Base-by-base conservation (phyloP, 2,797 vertebrate genomes). In the Astyanax mexicanus region DNA sequence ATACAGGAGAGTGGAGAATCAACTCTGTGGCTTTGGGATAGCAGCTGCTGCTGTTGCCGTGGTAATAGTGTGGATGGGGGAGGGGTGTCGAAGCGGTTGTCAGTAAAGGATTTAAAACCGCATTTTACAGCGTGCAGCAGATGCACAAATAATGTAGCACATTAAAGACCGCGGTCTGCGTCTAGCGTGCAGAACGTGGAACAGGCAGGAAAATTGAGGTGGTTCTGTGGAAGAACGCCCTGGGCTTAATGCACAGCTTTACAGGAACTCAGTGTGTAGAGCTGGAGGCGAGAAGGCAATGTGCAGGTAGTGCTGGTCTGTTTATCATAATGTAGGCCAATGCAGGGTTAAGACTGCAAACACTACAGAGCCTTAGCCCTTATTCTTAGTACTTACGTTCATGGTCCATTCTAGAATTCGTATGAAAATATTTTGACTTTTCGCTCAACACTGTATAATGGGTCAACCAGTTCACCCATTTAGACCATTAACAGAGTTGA, bases 71-170 rank as follows among this genome's bases (percentile, higher is more conserved):
- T 55, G 72, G 40, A 58, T 23, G 11, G 69, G 64, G 42, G 80
- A 68, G 38, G 51, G 64, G 61, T 66, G 35, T 55, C 9, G 55
- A 52, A 32, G n/a, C 44, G 49, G 72, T 77, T 72, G 68, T 78
- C 76, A 65, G 61, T 42, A 60, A 64, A 69, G 51, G 66, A 74
- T 75, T 73, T 80, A 77, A 80, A 78, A 73, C 25, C 35, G 66
- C 42, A 35, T 62, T 74, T 80, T 75, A 78, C 68, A 54, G 58
- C 58, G 45, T 61, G 32, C 12, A 75, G 72, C 81, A 80, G 81
- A 83, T 80, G 62, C 23, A 72, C 51, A 54, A 69, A 79, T 79
- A 75, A 77, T 77, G 54, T 74, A 13, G 49, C 38, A 21, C 68
- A 80, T 80, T 80, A 71, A 75, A 35, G 25, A 37, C 62, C 49